A percentile compares a stretch with the other conserved stretches of the same genome.
These are phyloP conservation scores for Hippoglossus hippoglossus DNA, from an alignment of 2,797 vertebrate species.

Conservation along the genomic window DNA sequence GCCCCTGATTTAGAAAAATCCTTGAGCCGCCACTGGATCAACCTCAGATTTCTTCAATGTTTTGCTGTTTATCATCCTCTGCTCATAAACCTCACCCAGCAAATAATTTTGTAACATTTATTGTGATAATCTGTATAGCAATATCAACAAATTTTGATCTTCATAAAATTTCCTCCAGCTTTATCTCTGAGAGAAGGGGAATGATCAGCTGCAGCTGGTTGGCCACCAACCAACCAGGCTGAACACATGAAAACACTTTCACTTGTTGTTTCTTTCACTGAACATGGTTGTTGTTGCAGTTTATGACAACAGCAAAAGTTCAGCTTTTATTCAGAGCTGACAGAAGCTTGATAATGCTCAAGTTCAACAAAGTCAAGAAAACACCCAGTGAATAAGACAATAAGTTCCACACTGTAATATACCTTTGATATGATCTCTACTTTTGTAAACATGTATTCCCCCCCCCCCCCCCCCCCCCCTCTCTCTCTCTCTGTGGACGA, in stretches of 20 bases:
- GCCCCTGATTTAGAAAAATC: too few relatives aligned
- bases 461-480: too few relatives aligned
- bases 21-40: too few relatives aligned
- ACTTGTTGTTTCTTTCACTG: not conserved
- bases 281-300: not conserved
- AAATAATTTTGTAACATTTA: too few relatives aligned
- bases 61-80: too few relatives aligned
- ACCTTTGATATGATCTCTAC: too few relatives aligned
- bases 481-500: not conserved
- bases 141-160: too few relatives aligned
- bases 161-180: too few relatives aligned
- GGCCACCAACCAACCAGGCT: constrained; percentile 8
- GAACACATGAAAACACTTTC: constrained; percentile 11
- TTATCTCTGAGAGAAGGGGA: not conserved
- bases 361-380: not conserved
- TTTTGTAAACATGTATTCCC: too few relatives aligned
- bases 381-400: not conserved
- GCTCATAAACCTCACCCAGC: too few relatives aligned
- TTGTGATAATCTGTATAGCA: too few relatives aligned
- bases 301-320: not conserved
- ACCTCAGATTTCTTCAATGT: too few relatives aligned
- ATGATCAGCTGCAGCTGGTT: constrained; percentile 23
- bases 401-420: not conserved
- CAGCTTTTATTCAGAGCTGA: not conserved
- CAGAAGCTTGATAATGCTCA: not conserved